phyloP scores from a whole-genome alignment of 2,797 vertebrate species.

The Anguilla marmorata region DNA sequence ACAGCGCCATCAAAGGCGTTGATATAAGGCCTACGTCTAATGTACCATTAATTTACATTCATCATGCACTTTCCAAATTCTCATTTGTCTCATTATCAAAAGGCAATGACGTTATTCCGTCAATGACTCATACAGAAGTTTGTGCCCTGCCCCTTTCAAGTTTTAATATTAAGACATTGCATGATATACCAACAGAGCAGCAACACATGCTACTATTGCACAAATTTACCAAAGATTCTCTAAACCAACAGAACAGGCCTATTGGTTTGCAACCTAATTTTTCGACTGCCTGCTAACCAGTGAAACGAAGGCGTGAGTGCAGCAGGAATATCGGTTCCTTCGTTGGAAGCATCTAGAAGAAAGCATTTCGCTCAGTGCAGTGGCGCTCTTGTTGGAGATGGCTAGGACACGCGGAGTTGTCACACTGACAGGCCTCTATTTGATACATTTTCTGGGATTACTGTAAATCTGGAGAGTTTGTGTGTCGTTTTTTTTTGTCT shows the following conservation, averaged over 20 bases:
- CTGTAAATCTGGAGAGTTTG: no score
- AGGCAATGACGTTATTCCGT: neutral
- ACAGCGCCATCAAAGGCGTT: neutral
- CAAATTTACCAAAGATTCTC: neutral
- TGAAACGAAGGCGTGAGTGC: neutral
- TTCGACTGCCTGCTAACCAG: neutral
- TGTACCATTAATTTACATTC: neutral
- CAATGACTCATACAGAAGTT: neutral
- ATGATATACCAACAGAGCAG: neutral
- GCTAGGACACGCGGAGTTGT: neutral
- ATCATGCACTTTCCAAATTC: neutral
- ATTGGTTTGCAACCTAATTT: neutral
- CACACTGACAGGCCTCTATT: neutral
- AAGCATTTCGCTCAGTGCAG: neutral
- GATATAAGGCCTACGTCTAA: neutral
- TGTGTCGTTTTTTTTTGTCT: no score
- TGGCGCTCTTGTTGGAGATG: neutral
- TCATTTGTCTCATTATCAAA: conserved; percentile 2
- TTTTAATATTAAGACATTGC: neutral
- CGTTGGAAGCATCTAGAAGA: neutral
- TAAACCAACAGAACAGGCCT: neutral
- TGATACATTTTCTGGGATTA: no score
- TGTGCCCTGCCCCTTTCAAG: neutral
- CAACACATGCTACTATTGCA: neutral
- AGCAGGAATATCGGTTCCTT: neutral